Evolutionary conservation across 2,888 invertebrate species (phyloP).

Genomic region (Polyommatus icarus): DNA sequence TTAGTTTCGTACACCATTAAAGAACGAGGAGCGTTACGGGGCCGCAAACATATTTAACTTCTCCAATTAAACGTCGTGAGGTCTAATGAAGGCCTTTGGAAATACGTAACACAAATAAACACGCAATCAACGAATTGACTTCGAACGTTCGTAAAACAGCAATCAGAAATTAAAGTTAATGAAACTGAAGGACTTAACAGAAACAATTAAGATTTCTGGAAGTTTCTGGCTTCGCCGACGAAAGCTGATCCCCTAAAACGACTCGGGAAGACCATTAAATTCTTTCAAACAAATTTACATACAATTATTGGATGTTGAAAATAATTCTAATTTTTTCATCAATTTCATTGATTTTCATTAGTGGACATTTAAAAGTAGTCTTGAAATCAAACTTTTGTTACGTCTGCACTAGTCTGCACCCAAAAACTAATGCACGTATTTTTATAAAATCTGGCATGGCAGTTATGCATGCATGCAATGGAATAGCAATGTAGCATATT

Average conservation of each 20-base stretch:
- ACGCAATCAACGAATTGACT: slow-evolving; percentile 36
- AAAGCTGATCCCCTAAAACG: slow-evolving; percentile 41
- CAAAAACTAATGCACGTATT: too few species aligned
- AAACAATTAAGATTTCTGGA: slow-evolving; percentile 56
- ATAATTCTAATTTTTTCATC: slow-evolving; percentile 13
- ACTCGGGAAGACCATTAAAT: slow-evolving; percentile 52
- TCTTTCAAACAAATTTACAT: slow-evolving; percentile 57
- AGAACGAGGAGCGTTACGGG: slow-evolving; percentile 7
- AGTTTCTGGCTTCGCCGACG: slow-evolving; percentile 51
- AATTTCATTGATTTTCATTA: background rate
- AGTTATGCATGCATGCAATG: too few species aligned
- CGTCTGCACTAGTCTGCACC: too few species aligned
- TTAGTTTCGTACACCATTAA: slow-evolving; percentile 20
- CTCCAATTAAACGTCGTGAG: slow-evolving; percentile 30
- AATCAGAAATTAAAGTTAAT: slow-evolving; percentile 42
- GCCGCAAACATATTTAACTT: slow-evolving; percentile 29
- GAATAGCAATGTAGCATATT: too few species aligned
- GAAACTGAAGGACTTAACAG: slow-evolving; percentile 45
- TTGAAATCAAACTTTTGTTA: background rate
- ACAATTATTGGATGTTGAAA: slow-evolving; percentile 44
- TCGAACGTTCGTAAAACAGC: slow-evolving; percentile 37
- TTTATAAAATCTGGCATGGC: too few species aligned
- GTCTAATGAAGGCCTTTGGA: slow-evolving; percentile 29
- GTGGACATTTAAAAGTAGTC: background rate
- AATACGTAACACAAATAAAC: slow-evolving; percentile 33